Conservation (phyloP, 2,113 vertebrate genomes). For the Phainopepla nitens region DNA sequence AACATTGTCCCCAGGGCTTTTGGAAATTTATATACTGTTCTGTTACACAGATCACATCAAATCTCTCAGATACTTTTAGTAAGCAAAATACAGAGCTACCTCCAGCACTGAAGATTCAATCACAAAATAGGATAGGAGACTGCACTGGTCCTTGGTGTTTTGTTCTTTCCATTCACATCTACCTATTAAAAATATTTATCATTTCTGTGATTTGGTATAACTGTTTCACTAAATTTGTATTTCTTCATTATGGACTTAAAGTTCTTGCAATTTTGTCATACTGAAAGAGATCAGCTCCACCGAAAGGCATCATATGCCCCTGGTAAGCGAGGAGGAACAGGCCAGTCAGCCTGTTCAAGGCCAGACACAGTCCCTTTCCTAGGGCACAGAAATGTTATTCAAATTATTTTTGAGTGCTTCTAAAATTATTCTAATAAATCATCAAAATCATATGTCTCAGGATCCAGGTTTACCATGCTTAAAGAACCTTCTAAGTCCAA, state of each 20-base stretch:
- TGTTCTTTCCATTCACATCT: not conserved
- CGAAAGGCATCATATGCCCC: not conserved
- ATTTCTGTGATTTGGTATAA: not conserved
- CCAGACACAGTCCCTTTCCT: not conserved
- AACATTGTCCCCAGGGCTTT: not conserved
- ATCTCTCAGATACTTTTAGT: not conserved
- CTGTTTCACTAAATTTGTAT: not conserved
- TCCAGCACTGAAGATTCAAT: not conserved
- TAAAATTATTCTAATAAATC: not conserved
- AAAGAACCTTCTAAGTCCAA: not conserved
- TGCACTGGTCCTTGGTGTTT: not conserved
- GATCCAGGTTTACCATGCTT: not conserved
- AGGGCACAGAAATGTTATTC: not conserved
- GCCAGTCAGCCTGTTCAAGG: not conserved
- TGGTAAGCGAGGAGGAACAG: not conserved
- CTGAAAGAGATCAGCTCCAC: not conserved
- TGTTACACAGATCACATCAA: conserved; percentile 14
- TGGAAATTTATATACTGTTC: not conserved
- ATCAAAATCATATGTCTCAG: not conserved
- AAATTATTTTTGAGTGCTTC: not conserved
- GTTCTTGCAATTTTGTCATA: not conserved
- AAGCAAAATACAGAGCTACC: conserved; percentile 2
- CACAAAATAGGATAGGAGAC: not conserved
- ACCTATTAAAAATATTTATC: not conserved
- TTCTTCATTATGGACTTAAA: not conserved